Evolutionary conservation across 2,888 invertebrate species (phyloP).

Genomic region (Brachyptera putata): DNA sequence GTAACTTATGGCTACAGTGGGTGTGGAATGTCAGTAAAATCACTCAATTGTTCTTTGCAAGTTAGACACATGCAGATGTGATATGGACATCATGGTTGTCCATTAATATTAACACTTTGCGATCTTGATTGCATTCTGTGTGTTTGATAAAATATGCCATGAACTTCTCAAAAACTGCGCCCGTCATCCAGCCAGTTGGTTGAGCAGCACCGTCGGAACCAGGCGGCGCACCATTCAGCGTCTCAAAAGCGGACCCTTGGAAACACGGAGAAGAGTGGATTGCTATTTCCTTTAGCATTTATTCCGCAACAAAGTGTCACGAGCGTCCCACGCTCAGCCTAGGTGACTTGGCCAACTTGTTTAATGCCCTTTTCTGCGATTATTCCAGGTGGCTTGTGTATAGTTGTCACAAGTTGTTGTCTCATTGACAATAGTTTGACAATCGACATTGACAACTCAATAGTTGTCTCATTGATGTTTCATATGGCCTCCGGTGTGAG

Average conservation of each 20-base stretch:
- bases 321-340: constrained; percentile 36
- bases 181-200: constrained; percentile 35
- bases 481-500: too few relatives aligned
- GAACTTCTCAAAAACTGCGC: constrained; percentile 32
- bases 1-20: constrained; percentile 37
- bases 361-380: too few relatives aligned
- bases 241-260: constrained; percentile 33
- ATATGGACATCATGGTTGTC: constrained; percentile 37
- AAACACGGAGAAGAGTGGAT: constrained; percentile 38
- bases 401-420: too few relatives aligned
- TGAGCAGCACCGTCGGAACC: constrained; percentile 33
- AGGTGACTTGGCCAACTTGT: constrained; percentile 35
- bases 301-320: constrained; percentile 37
- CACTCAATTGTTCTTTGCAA: constrained; percentile 38
- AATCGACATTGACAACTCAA: too few relatives aligned
- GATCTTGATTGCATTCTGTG: constrained; percentile 30
- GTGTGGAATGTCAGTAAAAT: constrained; percentile 38
- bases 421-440: too few relatives aligned
- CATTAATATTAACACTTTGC: constrained; percentile 33
- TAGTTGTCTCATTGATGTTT: too few relatives aligned
- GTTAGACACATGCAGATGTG: constrained; percentile 28
- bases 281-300: constrained; percentile 35
- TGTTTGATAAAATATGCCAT: constrained; percentile 34
- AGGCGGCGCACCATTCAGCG: constrained; percentile 33
- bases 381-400: too few relatives aligned